phyloP scores from a whole-genome alignment of 2,888 invertebrate genomes.

The Hylaea fasciaria region DNA sequence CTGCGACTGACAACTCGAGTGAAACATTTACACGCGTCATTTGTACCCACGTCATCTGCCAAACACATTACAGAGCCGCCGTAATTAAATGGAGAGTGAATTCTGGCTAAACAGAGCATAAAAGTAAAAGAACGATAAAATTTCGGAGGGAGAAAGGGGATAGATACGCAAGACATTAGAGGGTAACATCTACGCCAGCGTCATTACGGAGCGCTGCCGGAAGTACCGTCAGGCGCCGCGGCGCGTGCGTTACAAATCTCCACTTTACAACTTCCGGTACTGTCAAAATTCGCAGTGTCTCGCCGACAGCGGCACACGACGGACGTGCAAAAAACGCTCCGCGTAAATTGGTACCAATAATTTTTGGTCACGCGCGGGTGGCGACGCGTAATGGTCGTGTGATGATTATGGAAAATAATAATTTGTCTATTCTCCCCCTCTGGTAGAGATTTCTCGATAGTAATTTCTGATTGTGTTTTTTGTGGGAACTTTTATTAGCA shows the following conservation, averaged over 20 bases:
- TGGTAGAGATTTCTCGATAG: constrained; percentile 48
- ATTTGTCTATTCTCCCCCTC: constrained; percentile 75
- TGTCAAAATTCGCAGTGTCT: constrained; percentile 60
- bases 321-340: constrained; percentile 66
- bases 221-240: constrained; percentile 80
- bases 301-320: constrained; percentile 57
- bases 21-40: constrained; percentile 61
- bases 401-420: constrained; percentile 82
- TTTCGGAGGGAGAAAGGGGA: constrained; percentile 47
- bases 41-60: constrained; percentile 66
- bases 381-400: constrained; percentile 74
- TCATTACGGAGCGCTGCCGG: constrained; percentile 78
- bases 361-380: constrained; percentile 75
- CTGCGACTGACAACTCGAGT: constrained; percentile 36
- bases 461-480: constrained; percentile 60
- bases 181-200: constrained; percentile 55
- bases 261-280: constrained; percentile 84
- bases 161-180: constrained; percentile 51
- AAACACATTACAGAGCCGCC: constrained; percentile 67
- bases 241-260: constrained; percentile 86
- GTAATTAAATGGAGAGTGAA: constrained; percentile 79
- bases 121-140: constrained; percentile 70
- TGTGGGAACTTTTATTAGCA: constrained; percentile 49
- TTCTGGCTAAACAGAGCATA: constrained; percentile 79
- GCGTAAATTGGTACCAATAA: constrained; percentile 65